phyloP scores from a whole-genome alignment of 30 jellyfish, hydroid and myxozoan genomes.

The Hydractinia symbiolongicarpus region DNA sequence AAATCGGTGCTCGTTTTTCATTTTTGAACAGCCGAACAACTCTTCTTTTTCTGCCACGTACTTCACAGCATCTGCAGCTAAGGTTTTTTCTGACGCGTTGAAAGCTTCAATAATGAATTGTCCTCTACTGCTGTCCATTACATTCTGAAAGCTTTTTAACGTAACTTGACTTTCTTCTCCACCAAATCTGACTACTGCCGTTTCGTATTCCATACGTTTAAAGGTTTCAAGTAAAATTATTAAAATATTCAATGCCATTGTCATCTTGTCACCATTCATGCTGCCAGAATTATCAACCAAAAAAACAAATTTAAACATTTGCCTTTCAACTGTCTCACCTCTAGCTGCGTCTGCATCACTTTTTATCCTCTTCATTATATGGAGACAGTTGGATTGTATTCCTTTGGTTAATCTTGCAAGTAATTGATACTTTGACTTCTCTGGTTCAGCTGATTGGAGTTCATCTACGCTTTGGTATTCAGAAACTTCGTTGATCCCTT shows the following conservation, averaged over 20 bases:
- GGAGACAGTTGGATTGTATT: slow-evolving; percentile 16
- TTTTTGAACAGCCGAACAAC: background rate
- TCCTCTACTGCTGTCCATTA: slow-evolving; percentile 4
- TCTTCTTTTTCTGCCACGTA: slow-evolving; percentile 22
- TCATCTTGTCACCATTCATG: slow-evolving; percentile 25
- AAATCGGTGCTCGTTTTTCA: slow-evolving; percentile 6
- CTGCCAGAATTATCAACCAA: slow-evolving; percentile 30
- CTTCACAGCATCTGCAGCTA: slow-evolving; percentile 9
- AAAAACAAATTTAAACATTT: slow-evolving; percentile 11
- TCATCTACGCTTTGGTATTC: slow-evolving; percentile 1
- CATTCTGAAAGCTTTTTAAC: slow-evolving; percentile 1
- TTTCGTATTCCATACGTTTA: slow-evolving; percentile 10
- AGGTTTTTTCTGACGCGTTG: slow-evolving; percentile 24
- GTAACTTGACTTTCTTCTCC: slow-evolving; percentile 22
- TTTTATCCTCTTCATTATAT: slow-evolving; percentile 10
- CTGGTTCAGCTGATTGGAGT: slow-evolving; percentile 1
- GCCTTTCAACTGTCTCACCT: slow-evolving; percentile 1
- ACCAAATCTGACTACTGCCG: slow-evolving; percentile 24
- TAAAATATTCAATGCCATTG: slow-evolving; percentile 13
- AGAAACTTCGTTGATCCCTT: background rate
- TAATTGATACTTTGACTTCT: background rate
- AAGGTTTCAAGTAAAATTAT: slow-evolving; percentile 9
- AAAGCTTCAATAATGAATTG: slow-evolving; percentile 20
- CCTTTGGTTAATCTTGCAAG: slow-evolving; percentile 14
- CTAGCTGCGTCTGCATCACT: background rate